These are phyloP conservation scores for Drosophila kuntzei DNA, from an alignment of 2,888 invertebrate species.

Conservation along the genomic window DNA sequence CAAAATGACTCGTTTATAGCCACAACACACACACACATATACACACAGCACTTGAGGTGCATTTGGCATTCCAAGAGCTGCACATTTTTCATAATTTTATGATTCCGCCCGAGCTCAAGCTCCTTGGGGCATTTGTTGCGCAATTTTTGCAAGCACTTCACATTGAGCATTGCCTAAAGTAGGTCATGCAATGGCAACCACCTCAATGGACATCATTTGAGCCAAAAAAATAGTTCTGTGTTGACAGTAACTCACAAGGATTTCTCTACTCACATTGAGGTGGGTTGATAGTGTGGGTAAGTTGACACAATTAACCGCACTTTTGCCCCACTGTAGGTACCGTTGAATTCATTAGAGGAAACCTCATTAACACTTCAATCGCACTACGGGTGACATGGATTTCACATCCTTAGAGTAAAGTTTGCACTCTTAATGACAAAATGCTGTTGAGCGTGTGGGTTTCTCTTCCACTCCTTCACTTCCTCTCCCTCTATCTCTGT, in stretches of 20 bases:
- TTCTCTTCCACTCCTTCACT: neutral
- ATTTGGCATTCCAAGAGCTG: conserved; percentile 22
- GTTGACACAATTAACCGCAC: conserved; percentile 64
- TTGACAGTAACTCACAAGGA: conserved; percentile 45
- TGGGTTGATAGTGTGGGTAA: conserved; percentile 49
- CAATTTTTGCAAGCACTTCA: conserved; percentile 55
- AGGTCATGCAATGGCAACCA: conserved; percentile 39
- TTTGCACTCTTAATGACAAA: conserved; percentile 56
- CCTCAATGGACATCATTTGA: conserved; percentile 13
- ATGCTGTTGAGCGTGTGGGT: conserved; percentile 25
- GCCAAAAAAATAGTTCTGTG: conserved; percentile 30
- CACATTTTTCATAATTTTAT: conserved; percentile 32
- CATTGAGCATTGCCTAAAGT: conserved; percentile 25
- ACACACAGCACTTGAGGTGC: conserved; percentile 11
- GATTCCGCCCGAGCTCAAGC: conserved; percentile 7
- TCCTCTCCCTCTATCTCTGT: no score
- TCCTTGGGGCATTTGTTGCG: conserved; percentile 60
- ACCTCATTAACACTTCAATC: conserved; percentile 65
- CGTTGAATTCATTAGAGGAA: conserved; percentile 49
- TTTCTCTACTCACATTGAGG: conserved; percentile 21
- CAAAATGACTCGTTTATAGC: conserved; percentile 29
- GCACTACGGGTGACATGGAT: conserved; percentile 21
- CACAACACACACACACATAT: neutral
- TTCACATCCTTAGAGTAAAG: conserved; percentile 46
- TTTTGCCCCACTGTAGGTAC: conserved; percentile 6